phyloP scores from a whole-genome alignment of 1,140 invertebrate species.

The Drosophila rhopaloa region DNA sequence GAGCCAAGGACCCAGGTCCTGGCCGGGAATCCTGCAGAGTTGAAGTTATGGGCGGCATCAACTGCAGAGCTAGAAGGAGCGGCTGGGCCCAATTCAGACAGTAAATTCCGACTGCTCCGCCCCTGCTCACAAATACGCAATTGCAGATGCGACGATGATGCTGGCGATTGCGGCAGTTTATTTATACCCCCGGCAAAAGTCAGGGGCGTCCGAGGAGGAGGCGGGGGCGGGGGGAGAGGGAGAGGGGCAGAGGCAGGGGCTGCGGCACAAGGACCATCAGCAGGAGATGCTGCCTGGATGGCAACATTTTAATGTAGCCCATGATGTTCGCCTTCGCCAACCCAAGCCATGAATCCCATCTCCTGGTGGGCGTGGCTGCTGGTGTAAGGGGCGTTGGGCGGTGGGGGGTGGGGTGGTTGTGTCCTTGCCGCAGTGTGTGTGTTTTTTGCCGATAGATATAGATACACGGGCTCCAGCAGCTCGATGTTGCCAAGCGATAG shows the following conservation, averaged over 20 bases:
- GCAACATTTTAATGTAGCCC: constrained; percentile 78
- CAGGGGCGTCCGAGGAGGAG: neutral
- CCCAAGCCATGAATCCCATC: constrained; percentile 48
- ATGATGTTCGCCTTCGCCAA: constrained; percentile 46
- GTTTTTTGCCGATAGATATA: constrained; percentile 37
- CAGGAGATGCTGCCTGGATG: constrained; percentile 40
- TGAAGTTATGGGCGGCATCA: constrained; percentile 28
- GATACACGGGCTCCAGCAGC: constrained; percentile 47
- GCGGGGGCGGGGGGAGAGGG: neutral
- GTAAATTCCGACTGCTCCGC: constrained; percentile 38
- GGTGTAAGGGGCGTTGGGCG: constrained; percentile 6
- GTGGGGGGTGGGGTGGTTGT: neutral
- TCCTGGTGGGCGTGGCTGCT: constrained; percentile 45
- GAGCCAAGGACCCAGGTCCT: constrained; percentile 28
- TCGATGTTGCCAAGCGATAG: constrained; percentile 72
- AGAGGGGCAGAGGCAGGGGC: neutral
- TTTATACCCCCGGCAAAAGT: constrained; percentile 58
- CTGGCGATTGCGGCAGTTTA: constrained; percentile 80
- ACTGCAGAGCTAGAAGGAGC: constrained; percentile 29
- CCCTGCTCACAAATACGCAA: constrained; percentile 66
- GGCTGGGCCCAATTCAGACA: constrained; percentile 31
- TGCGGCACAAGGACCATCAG: neutral
- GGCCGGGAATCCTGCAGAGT: constrained; percentile 23
- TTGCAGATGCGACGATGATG: constrained; percentile 80
- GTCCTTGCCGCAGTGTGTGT: constrained; percentile 36